A percentile compares a stretch with the other conserved stretches of the same genome.
Conservation (phyloP, 2,113 vertebrate genomes). For the Crotalus tigris region DNA sequence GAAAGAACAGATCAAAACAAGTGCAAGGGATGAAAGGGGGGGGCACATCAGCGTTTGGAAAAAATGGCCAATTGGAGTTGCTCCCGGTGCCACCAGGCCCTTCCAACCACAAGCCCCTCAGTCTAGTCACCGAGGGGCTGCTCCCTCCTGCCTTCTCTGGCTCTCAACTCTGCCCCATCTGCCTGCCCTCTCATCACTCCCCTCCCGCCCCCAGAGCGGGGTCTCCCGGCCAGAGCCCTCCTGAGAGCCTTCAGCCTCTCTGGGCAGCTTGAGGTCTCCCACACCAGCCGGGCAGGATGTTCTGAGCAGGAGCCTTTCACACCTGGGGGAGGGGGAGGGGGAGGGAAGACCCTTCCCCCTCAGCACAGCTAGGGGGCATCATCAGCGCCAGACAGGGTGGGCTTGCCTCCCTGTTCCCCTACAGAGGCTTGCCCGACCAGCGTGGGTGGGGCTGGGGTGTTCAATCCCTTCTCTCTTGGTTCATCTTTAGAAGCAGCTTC, state of each 20-base stretch:
- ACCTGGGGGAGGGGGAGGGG: background rate
- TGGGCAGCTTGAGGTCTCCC: background rate
- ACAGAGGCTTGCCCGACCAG: background rate
- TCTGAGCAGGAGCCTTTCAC: background rate
- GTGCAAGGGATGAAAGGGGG: background rate
- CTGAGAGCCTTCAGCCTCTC: background rate
- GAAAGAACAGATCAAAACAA: background rate
- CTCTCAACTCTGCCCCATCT: background rate
- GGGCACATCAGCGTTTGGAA: background rate
- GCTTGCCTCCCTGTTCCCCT: background rate
- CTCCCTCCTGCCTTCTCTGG: background rate
- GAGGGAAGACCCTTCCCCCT: background rate
- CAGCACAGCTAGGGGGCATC: background rate
- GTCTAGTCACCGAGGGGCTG: background rate
- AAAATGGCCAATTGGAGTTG: background rate
- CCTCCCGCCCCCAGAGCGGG: background rate
- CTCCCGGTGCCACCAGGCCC: background rate
- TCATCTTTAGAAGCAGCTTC: background rate
- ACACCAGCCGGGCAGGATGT: background rate
- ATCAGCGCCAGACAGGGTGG: background rate
- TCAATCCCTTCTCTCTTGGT: background rate
- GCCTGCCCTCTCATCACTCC: background rate
- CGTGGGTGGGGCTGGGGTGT: too few species aligned
- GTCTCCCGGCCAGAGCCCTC: background rate
- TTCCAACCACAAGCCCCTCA: background rate